A percentile compares a stretch with the other conserved stretches of the same genome.
Evolutionary conservation across 2,888 invertebrate species (phyloP).

Genomic region (Phaedon cochleariae): DNA sequence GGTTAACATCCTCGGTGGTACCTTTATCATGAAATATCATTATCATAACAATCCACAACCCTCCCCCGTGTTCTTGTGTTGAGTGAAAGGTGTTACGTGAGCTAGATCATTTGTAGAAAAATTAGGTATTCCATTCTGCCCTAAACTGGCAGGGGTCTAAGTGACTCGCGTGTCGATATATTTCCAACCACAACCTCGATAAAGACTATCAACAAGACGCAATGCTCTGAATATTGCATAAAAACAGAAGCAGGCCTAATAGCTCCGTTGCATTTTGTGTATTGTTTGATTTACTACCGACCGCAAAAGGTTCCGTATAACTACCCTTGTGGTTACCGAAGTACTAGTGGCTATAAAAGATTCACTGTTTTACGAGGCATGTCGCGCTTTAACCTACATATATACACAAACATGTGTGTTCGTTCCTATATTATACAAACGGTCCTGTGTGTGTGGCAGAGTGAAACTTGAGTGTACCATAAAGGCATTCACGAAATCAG

Average conservation of each 20-base stretch:
- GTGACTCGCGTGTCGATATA: slow-evolving; percentile 50
- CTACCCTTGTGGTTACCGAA: slow-evolving; percentile 52
- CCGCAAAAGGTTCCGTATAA: slow-evolving; percentile 57
- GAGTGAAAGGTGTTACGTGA: slow-evolving; percentile 35
- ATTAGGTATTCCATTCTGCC: slow-evolving; percentile 45
- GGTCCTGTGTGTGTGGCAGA: slow-evolving; percentile 43
- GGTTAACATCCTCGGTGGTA: too few relatives aligned
- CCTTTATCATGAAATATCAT: too few relatives aligned
- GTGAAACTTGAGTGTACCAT: slow-evolving; percentile 40
- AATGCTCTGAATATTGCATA: slow-evolving; percentile 52
- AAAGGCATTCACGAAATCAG: slow-evolving; percentile 40
- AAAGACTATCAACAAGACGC: slow-evolving; percentile 45
- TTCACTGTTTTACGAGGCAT: slow-evolving; percentile 44
- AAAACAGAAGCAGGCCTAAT: slow-evolving; percentile 57
- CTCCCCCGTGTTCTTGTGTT: too few relatives aligned
- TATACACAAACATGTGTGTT: slow-evolving; percentile 32
- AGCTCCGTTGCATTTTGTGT: slow-evolving; percentile 47
- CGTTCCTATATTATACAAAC: slow-evolving; percentile 44
- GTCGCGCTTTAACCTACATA: slow-evolving; percentile 28
- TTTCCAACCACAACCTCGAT: slow-evolving; percentile 49
- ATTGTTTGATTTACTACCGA: slow-evolving; percentile 56
- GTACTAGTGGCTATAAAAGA: slow-evolving; percentile 53
- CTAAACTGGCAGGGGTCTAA: slow-evolving; percentile 14
- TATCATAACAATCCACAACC: too few relatives aligned
- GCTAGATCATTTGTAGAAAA: slow-evolving; percentile 47